Conservation (phyloP, 2,888 invertebrate species). For the Tinea semifulvella region DNA sequence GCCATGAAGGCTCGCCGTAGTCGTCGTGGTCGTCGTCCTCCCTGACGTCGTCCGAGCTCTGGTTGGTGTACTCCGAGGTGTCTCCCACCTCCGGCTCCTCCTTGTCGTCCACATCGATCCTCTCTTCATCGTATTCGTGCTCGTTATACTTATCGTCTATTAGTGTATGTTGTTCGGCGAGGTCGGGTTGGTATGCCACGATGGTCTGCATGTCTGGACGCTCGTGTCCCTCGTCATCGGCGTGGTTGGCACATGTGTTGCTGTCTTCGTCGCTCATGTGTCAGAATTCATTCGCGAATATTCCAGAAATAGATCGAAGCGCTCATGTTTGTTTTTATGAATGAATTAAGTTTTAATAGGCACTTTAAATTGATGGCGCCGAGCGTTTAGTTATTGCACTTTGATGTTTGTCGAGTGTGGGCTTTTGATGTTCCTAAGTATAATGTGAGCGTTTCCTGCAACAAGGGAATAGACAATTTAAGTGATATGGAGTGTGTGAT, state of each 20-base stretch:
- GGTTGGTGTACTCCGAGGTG: slow-evolving; percentile 10
- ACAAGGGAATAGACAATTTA: slow-evolving; percentile 40
- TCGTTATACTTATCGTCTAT: slow-evolving; percentile 21
- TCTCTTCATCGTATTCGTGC: slow-evolving; percentile 32
- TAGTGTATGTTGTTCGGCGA: slow-evolving; percentile 28
- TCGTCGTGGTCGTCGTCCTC: slow-evolving; percentile 4
- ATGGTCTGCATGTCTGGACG: slow-evolving; percentile 47
- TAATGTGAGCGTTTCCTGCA: slow-evolving; percentile 38
- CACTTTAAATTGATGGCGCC: slow-evolving; percentile 34
- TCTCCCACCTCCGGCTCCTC: slow-evolving; percentile 18
- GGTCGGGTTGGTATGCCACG: slow-evolving; percentile 33
- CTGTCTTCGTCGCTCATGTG: slow-evolving; percentile 37
- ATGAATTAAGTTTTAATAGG: slow-evolving; percentile 52
- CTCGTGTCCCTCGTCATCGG: neutral
- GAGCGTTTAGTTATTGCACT: slow-evolving; percentile 18
- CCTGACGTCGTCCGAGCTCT: slow-evolving; percentile 3
- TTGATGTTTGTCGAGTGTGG: slow-evolving; percentile 32
- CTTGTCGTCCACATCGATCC: slow-evolving; percentile 43
- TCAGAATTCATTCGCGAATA: slow-evolving; percentile 33
- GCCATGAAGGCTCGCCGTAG: slow-evolving; percentile 72
- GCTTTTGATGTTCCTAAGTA: slow-evolving; percentile 41
- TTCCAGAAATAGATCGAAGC: slow-evolving; percentile 36
- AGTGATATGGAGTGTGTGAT: slow-evolving; percentile 39
- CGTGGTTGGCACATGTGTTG: neutral
- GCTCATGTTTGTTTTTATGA: slow-evolving; percentile 61